Base-by-base conservation (phyloP, 1,140 invertebrate species). In the Anastatus disparis region DNA sequence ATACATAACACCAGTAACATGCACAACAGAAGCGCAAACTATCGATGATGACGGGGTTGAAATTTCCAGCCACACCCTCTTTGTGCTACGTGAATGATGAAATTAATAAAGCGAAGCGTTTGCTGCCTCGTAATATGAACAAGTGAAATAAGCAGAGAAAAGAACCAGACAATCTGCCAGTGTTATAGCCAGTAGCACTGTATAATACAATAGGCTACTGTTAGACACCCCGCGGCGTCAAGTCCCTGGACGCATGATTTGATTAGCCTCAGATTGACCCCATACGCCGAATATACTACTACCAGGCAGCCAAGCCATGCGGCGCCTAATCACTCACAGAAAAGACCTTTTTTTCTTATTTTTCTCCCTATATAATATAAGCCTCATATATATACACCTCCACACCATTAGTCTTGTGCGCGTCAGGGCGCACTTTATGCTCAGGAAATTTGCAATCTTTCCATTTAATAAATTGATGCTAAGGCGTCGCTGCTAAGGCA, bases 191-290 rank as follows among this genome's bases (percentile, higher is more conserved):
- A n/a, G n/a, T n/a, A n/a, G n/a, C n/a, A n/a, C n/a, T n/a, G n/a
- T n/a, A n/a, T n/a, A n/a, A n/a, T n/a, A n/a, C n/a, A n/a, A n/a
- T n/a, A n/a, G n/a, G n/a, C n/a, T n/a, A 12, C 24, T 3, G 27
- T 74, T 63, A 65, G 76, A 70, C 77, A 74, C 78, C 79, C 79
- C 78, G 78, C 73, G 77, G 79, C 64, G 74, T 66, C 70, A 68
- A 66, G 69, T 27, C 29, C 75, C 78, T 78, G 79, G 80, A 84
- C n/a, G n/a, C n/a, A n/a, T 86, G 83, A 86, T 86, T 86, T 85
- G 84, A 86, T 86, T 86, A 86, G 84, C 84, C 84, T 85, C 84
- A 86, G 84, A 86, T 86, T 86, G 84, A 85, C 84, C 84, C 83
- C 79, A 78, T 74, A 73, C 61, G 74, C 56, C 71, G 48, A 56